Evolutionary conservation across 2,888 invertebrate species (phyloP).

Genomic region (Drosophila sordidula): DNA sequence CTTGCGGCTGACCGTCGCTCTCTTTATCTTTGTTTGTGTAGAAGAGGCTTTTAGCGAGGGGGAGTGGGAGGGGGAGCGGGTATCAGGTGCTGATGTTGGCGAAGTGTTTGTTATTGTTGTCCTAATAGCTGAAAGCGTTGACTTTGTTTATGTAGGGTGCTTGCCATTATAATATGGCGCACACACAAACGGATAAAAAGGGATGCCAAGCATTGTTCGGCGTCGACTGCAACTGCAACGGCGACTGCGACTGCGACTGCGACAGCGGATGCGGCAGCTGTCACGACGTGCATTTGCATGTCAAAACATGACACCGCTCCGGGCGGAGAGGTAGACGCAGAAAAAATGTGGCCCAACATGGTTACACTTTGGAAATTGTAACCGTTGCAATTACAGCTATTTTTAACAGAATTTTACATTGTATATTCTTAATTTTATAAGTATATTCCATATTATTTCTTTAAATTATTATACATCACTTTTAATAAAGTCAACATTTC

Average conservation of each 20-base stretch:
- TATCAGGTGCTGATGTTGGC: slow-evolving; percentile 33
- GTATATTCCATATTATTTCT: too few relatives aligned
- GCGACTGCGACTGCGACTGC: background rate
- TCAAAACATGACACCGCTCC: slow-evolving; percentile 32
- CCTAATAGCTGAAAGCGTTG: slow-evolving; percentile 70
- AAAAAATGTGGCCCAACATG: background rate
- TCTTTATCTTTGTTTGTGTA: slow-evolving; percentile 39
- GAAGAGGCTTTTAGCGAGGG: background rate
- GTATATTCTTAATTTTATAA: too few relatives aligned
- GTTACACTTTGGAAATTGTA: background rate
- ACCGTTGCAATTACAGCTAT: too few relatives aligned
- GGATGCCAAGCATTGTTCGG: slow-evolving; percentile 14
- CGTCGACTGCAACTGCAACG: background rate
- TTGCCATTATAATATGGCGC: slow-evolving; percentile 50
- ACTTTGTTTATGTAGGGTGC: slow-evolving; percentile 54
- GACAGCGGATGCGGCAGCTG: slow-evolving; percentile 21
- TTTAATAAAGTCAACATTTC: too few relatives aligned
- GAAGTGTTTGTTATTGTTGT: slow-evolving; percentile 70
- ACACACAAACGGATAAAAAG: slow-evolving; percentile 25
- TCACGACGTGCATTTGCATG: slow-evolving; percentile 58
- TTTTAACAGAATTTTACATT: too few relatives aligned
- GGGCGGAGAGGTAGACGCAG: background rate
- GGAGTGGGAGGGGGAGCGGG: background rate
- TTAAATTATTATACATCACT: too few relatives aligned
- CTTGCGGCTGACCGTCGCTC: slow-evolving; percentile 49